Evolutionary conservation across 2,113 vertebrate genomes (phyloP).

Genomic region (Etheostoma spectabile): DNA sequence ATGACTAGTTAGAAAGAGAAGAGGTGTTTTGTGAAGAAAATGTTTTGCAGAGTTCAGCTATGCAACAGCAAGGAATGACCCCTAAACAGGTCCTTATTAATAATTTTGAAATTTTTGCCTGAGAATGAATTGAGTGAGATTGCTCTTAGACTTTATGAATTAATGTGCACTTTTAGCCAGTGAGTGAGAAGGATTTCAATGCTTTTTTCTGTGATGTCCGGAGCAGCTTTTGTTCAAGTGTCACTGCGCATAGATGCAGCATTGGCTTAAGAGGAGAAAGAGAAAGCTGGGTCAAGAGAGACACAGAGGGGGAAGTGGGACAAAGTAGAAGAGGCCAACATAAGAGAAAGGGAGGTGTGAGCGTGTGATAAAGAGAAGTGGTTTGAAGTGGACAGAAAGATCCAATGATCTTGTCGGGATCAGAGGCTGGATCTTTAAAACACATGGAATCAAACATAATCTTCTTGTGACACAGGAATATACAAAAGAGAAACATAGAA

Average conservation of each 20-base stretch:
- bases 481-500: constrained; percentile 56
- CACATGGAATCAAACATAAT: constrained; percentile 65
- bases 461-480: constrained; percentile 50
- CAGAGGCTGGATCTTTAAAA: constrained; percentile 46
- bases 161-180: constrained; percentile 16
- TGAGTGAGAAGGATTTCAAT: constrained; percentile 21
- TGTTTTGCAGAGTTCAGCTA: constrained; percentile 7
- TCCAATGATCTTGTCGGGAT: constrained; percentile 16
- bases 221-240: constrained; percentile 61
- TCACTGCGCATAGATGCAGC: constrained; percentile 56
- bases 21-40: constrained; percentile 22
- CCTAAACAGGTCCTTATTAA: constrained; percentile 22
- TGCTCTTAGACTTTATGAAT: constrained; percentile 18
- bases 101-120: constrained; percentile 4
- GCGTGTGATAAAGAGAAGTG: constrained; percentile 37
- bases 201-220: constrained; percentile 42
- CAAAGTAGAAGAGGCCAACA: constrained; percentile 46
- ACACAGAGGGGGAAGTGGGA: constrained; percentile 45
- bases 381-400: constrained; percentile 23
- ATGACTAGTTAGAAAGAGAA: constrained; percentile 26
- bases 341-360: constrained; percentile 65
- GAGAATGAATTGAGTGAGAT: constrained; percentile 23
- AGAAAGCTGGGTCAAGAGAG: constrained; percentile 63
- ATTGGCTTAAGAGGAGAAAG: constrained; percentile 48
- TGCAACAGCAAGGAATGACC: constrained; percentile 42